Conservation (phyloP, 2,888 invertebrate genomes). For the Tetheella fluctuosa region DNA sequence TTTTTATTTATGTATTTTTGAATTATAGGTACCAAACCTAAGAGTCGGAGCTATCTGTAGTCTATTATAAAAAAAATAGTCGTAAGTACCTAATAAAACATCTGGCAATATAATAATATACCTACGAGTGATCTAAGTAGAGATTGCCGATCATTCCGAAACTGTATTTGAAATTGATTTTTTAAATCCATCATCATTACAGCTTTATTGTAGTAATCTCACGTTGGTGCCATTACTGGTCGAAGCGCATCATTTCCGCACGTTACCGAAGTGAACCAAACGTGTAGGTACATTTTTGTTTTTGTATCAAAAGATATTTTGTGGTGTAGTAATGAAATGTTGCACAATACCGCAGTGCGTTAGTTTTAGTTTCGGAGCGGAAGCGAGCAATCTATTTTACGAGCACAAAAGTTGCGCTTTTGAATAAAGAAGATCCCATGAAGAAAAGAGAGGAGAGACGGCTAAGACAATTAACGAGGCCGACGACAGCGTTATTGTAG, state of each 20-base stretch:
- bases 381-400: constrained; percentile 64
- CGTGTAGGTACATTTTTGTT: constrained; percentile 57
- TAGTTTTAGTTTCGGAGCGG: constrained; percentile 53
- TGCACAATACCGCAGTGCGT: constrained; percentile 55
- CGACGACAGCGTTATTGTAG: constrained; percentile 79
- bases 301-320: constrained; percentile 61
- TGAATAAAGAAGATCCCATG: constrained; percentile 55
- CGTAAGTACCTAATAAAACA: constrained; percentile 9
- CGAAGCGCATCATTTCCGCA: constrained; percentile 65
- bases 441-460: constrained; percentile 48
- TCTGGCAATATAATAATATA: constrained; percentile 19
- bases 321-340: constrained; percentile 60
- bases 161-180: constrained; percentile 77
- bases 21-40: no score
- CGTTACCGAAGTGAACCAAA: constrained; percentile 67
- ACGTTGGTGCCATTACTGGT: constrained; percentile 64
- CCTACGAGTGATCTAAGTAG: constrained; percentile 33
- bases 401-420: constrained; percentile 57
- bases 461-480: constrained; percentile 75
- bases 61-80: constrained; percentile 3
- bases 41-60: background rate
- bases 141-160: constrained; percentile 60
- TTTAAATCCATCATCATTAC: constrained; percentile 73
- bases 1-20: no score
- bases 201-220: constrained; percentile 70